These are phyloP conservation scores for Mechanitis mazaeus DNA, from an alignment of 2,888 invertebrate genomes.

Conservation along the genomic window DNA sequence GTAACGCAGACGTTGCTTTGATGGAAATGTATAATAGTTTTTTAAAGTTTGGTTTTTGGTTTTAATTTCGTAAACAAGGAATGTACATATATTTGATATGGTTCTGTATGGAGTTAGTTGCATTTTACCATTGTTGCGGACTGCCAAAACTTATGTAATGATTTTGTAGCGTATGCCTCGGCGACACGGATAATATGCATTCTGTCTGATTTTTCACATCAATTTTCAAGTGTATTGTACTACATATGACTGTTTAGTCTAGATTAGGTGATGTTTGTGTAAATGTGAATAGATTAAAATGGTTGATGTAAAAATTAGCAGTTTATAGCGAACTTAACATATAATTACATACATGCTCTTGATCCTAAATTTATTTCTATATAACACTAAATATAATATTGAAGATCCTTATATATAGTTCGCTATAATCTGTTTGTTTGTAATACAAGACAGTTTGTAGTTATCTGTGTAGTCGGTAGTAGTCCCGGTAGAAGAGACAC, in stretches of 20 bases:
- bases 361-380: no score
- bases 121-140: slow-evolving; percentile 75
- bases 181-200: slow-evolving; percentile 32
- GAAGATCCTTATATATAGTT: neutral
- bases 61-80: slow-evolving; percentile 41
- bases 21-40: slow-evolving; percentile 36
- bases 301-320: slow-evolving; percentile 15
- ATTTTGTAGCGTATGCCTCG: slow-evolving; percentile 54
- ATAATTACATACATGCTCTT: no score
- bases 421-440: slow-evolving; percentile 13
- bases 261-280: slow-evolving; percentile 26
- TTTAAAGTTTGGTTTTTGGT: slow-evolving; percentile 44
- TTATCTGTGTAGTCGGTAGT: slow-evolving; percentile 39
- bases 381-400: no score
- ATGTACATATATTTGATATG: slow-evolving; percentile 67
- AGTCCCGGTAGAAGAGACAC: slow-evolving; percentile 45
- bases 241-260: slow-evolving; percentile 24
- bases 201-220: slow-evolving; percentile 16
- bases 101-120: slow-evolving; percentile 63
- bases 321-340: slow-evolving; percentile 13
- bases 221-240: slow-evolving; percentile 7
- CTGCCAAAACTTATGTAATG: slow-evolving; percentile 74
- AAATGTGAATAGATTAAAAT: slow-evolving; percentile 25
- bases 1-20: slow-evolving; percentile 44
- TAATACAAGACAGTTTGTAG: slow-evolving; percentile 34